These are phyloP conservation scores for Thalassoma bifasciatum DNA, from an alignment of 2,113 vertebrate species.

Conservation along the genomic window DNA sequence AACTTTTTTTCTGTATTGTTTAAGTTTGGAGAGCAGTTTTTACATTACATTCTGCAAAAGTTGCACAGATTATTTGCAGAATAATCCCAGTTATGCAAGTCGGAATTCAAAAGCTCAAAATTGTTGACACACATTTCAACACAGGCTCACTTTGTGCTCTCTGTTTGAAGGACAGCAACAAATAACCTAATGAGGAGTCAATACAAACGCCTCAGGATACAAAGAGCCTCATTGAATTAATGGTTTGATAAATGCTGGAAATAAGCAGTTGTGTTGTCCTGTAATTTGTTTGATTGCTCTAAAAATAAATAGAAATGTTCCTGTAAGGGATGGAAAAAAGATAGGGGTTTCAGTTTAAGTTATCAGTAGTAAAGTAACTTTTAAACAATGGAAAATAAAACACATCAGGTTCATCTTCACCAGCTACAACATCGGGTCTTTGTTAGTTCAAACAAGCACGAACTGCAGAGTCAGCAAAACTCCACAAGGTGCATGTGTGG, in stretches of 20 bases:
- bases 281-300: not conserved
- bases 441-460: slow-evolving; percentile 31
- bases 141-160: not conserved
- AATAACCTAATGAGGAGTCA: not conserved
- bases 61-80: not conserved
- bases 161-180: not conserved
- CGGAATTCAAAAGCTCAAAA: not conserved
- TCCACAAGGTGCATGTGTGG: slow-evolving; percentile 32
- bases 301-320: not conserved
- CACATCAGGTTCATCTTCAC: slow-evolving; percentile 15
- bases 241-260: not conserved
- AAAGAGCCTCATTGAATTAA: not conserved
- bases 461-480: slow-evolving; percentile 49
- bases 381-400: not conserved
- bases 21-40: not conserved
- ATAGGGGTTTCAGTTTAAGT: no score
- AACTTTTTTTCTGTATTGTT: no score
- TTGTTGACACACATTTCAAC: not conserved
- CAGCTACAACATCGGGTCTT: slow-evolving; percentile 13
- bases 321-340: not conserved
- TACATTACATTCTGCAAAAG: no score
- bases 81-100: not conserved
- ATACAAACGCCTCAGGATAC: no score
- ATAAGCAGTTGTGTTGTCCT: not conserved
- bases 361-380: not conserved